Evolutionary conservation across 2,797 vertebrate genomes (phyloP).

Genomic region (Echeneis naucrates): DNA sequence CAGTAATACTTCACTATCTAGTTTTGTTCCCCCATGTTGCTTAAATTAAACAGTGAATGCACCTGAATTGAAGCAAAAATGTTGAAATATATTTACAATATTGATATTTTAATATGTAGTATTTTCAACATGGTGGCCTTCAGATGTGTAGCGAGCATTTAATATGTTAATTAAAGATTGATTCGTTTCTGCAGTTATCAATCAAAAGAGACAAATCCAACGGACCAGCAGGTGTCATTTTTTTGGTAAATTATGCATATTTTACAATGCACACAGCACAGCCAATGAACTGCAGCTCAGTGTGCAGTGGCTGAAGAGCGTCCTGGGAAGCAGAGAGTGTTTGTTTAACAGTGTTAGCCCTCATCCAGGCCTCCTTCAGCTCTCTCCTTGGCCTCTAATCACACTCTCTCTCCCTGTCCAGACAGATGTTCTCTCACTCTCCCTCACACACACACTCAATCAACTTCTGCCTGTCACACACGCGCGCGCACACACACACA

Average conservation of each 20-base stretch:
- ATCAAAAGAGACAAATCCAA: neutral
- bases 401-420: conserved; percentile 8
- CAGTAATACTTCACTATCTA: neutral
- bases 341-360: conserved; percentile 28
- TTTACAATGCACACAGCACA: conserved; percentile 25
- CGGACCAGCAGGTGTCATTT: neutral
- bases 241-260: conserved; percentile 25
- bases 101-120: neutral
- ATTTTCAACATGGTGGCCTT: neutral
- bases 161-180: neutral
- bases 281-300: conserved; percentile 19
- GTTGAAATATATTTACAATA: neutral
- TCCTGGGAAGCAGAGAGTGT: conserved; percentile 22
- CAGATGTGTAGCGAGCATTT: too few species aligned
- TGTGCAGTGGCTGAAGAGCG: conserved; percentile 17
- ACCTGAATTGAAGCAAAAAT: neutral
- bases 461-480: too few species aligned
- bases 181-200: too few species aligned
- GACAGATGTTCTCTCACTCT: conserved; percentile 17
- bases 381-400: conserved; percentile 33
- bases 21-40: neutral
- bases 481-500: too few species aligned
- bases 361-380: conserved; percentile 18
- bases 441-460: too few species aligned
- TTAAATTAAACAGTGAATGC: neutral